Evolutionary conservation across 2,797 vertebrate genomes (phyloP), one percentile per base, ranked within the genome.

Genomic region (Anableps anableps): DNA sequence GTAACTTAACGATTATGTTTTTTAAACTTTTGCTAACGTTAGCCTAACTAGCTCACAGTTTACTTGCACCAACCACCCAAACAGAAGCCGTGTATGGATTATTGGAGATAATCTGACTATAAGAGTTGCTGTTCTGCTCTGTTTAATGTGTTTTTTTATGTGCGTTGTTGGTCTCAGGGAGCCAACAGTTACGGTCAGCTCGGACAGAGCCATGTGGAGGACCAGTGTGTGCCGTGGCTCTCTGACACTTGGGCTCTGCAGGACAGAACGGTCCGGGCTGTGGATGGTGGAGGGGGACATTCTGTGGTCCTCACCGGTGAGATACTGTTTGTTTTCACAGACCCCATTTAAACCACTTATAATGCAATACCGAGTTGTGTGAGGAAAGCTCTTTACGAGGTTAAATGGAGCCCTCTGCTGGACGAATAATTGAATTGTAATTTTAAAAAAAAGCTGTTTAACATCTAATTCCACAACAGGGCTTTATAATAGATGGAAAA

Each of bases 151-250:
- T 72, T 5, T 34, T 9, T 0, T 10, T 72, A 4, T 53, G 0
- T n/a, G 23, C 5, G 13, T 85, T 19, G 55, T 73, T 75, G 6
- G 48, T 55, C 11, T 19, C 91, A 99, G 98, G 98, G 98, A 82
- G 97, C 98, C 34, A 99, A 99, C 93, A 98, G 97, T 91, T 97
- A 97, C 36, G 98, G 98, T 23, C 98, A 99, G 70, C 96, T 99
- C 87, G 97, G 97, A 31, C 96, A 96, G 84, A 96, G 96, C 60
- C 94, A 97, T 94, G 95, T 85, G 75, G 96, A 97, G 80, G 98
- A 99, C 91, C 92, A 92, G 77, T 60, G 94, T 10, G 80, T 87
- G 72, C 97, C 98, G 19, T 91, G 91, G 90, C 73, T 81, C 1
- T 90, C 95, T 79, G 86, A 91, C 66, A 87, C 82, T 76, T 92